A percentile compares a stretch with the other conserved stretches of the same genome.
phyloP scores from a whole-genome alignment of 2,113 vertebrate species.

The Mungos mungo region DNA sequence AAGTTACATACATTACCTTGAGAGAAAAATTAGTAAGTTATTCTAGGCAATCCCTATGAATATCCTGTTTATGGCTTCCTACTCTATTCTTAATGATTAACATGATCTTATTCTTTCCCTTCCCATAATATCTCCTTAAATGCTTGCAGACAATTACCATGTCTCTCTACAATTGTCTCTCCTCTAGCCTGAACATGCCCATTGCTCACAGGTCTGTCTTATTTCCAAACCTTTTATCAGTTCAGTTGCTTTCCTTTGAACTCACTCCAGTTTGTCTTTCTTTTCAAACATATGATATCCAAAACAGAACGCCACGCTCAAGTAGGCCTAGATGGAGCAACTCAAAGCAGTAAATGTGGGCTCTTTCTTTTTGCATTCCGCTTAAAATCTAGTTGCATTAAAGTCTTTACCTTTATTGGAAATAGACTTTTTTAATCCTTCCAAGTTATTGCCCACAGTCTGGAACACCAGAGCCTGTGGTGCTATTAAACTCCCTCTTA shows the following conservation, averaged over 20 bases:
- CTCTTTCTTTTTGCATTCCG: slow-evolving; percentile 47
- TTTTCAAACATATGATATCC: slow-evolving; percentile 53
- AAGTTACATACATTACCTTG: slow-evolving; percentile 49
- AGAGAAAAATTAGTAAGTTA: slow-evolving; percentile 50
- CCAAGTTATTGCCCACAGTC: slow-evolving; percentile 31
- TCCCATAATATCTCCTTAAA: slow-evolving; percentile 36
- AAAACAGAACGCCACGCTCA: slow-evolving; percentile 45
- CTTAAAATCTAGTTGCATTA: slow-evolving; percentile 56
- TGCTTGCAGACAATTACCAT: slow-evolving; percentile 21
- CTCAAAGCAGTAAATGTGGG: slow-evolving; percentile 34
- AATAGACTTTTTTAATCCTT: slow-evolving; percentile 59
- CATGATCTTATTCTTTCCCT: neutral
- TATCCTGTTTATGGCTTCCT: neutral
- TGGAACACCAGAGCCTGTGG: slow-evolving; percentile 22
- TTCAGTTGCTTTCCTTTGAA: slow-evolving; percentile 73
- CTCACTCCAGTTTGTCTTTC: slow-evolving; percentile 64
- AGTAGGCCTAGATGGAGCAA: neutral
- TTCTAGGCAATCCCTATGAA: neutral
- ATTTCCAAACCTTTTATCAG: slow-evolving; percentile 73
- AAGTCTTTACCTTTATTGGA: slow-evolving; percentile 67
- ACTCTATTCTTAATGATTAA: slow-evolving; percentile 41
- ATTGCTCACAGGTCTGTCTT: slow-evolving; percentile 64
- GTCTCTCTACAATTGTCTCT: slow-evolving; percentile 29
- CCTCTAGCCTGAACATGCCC: slow-evolving; percentile 51
- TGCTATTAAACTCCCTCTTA: neutral